A percentile compares a stretch with the other conserved stretches of the same genome.
These are phyloP conservation scores for Drosophila ficusphila DNA, from an alignment of 1,140 invertebrate species.

Conservation along the genomic window DNA sequence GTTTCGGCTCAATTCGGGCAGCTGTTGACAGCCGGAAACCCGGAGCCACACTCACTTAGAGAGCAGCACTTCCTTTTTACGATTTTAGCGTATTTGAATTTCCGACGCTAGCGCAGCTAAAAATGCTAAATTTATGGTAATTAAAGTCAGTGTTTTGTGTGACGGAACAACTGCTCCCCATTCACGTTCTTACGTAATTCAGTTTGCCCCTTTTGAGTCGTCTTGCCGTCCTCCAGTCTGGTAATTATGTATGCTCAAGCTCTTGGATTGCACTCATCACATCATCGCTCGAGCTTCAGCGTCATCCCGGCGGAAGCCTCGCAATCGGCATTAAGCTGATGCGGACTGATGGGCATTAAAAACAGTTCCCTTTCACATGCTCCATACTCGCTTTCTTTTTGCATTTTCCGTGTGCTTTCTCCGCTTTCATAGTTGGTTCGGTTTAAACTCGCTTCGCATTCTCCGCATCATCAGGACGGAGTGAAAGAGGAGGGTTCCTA, in stretches of 20 bases:
- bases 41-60: constrained; percentile 40
- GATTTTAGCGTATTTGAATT: constrained; percentile 20
- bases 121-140: constrained; percentile 49
- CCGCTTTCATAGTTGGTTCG: background rate
- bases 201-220: constrained; percentile 6
- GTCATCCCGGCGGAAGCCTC: constrained; percentile 17
- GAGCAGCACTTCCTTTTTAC: constrained; percentile 57
- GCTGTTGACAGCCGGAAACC: constrained; percentile 29
- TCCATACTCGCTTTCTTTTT: constrained; percentile 3
- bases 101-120: constrained; percentile 22
- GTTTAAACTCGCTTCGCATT: constrained; percentile 1
- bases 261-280: constrained; percentile 48
- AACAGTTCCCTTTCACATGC: constrained; percentile 31
- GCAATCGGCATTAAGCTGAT: constrained; percentile 45
- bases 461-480: background rate
- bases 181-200: background rate
- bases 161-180: background rate
- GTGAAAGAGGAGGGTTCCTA: constrained; percentile 1
- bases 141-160: constrained; percentile 17
- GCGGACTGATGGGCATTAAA: constrained; percentile 45
- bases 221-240: constrained; percentile 10
- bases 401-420: background rate
- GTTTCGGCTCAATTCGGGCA: constrained; percentile 26
- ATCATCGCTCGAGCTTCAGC: constrained; percentile 19
- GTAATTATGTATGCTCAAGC: constrained; percentile 46